phyloP scores from a whole-genome alignment of 2,888 invertebrate genomes.

The Tholera decimalis region DNA sequence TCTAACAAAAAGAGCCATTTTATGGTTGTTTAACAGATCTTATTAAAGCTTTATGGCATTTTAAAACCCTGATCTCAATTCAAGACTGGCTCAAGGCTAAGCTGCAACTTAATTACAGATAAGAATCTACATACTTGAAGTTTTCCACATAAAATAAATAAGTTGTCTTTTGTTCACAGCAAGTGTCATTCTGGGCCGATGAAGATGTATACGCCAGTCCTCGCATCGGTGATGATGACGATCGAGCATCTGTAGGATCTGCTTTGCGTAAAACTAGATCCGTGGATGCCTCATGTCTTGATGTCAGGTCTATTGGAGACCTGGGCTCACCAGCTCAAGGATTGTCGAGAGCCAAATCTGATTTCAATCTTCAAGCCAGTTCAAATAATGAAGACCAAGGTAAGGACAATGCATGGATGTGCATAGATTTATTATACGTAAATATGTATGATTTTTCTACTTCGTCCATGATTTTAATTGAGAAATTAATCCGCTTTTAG shows the following conservation, averaged over 20 bases:
- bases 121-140: slow-evolving; percentile 19
- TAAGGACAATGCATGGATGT: slow-evolving; percentile 69
- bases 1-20: slow-evolving; percentile 43
- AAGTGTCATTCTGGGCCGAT: slow-evolving; percentile 95
- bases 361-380: slow-evolving; percentile 95
- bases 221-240: slow-evolving; percentile 93
- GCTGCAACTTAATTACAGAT: slow-evolving; percentile 48
- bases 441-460: not conserved
- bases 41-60: slow-evolving; percentile 43
- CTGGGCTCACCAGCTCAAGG: slow-evolving; percentile 93
- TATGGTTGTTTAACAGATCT: slow-evolving; percentile 57
- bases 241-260: slow-evolving; percentile 94
- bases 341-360: slow-evolving; percentile 96
- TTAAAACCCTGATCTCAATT: slow-evolving; percentile 51
- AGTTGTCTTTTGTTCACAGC: slow-evolving; percentile 83
- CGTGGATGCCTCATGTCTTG: slow-evolving; percentile 97
- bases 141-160: not conserved
- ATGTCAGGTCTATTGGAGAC: slow-evolving; percentile 94
- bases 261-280: slow-evolving; percentile 96
- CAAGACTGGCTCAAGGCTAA: slow-evolving; percentile 38
- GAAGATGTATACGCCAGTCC: slow-evolving; percentile 94
- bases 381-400: slow-evolving; percentile 93
- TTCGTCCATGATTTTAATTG: too few species aligned
- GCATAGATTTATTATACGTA: not conserved
- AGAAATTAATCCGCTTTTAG: too few species aligned